Evolutionary conservation across 2,888 invertebrate species (phyloP), one percentile per base, ranked within the genome.

Genomic region (Diarsia brunnea): DNA sequence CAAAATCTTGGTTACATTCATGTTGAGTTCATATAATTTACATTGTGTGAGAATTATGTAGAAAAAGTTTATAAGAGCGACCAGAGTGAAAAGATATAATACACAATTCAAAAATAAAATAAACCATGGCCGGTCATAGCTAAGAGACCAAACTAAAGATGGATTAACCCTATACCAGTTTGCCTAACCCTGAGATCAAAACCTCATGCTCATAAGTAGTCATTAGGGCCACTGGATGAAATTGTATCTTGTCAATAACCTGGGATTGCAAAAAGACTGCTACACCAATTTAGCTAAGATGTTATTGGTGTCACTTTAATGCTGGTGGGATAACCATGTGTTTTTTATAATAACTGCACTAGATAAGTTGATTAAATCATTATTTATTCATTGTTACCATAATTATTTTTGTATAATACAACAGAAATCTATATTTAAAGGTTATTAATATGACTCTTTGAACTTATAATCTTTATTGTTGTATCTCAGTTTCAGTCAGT

Each of bases 191-290:
- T n/a, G 4, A 51, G 51, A 51, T 51, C 21, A 51, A 51, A 24
- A 24, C 14, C 14, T 55, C 2, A 24, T 55, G 5, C n/a, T n/a
- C 12, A 53, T 12, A 12, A 53, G n/a, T 53, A 53, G n/a, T 4
- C n/a, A 53, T 53, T n/a, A 5, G n/a, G n/a, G 21, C 0, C 53
- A 53, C n/a, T 24, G 5, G 12, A 24, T 53, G 12, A 24, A 53
- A 24, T 14, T 24, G 14, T 69, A 45, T 31, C 7, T 53, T 24
- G 10, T n/a, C 45, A 73, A 31, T 55, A 55, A 73, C 73, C n/a
- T 45, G 43, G 4, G 1, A n/a, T 14, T 27, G 27, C 5, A 43
- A 27, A 27, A 31, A 69, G 19, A n/a, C 21, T n/a, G 16, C 47
- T 24, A 47, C n/a, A 45, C 4, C 43, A 12, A n/a, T 19, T 31